These are phyloP conservation scores for Achroia grisella DNA, from an alignment of 1,140 invertebrate species.

Conservation along the genomic window DNA sequence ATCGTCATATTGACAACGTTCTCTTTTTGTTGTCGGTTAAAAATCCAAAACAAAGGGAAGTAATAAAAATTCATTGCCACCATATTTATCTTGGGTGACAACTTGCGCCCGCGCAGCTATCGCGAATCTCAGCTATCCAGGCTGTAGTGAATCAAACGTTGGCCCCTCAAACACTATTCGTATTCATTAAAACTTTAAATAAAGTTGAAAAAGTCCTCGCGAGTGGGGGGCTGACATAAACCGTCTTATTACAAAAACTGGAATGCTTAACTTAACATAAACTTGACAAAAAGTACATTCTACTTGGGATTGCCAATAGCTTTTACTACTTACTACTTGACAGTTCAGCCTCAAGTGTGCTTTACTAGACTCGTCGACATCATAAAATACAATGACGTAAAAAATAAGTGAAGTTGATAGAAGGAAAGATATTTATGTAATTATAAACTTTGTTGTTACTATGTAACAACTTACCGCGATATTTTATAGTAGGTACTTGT, in stretches of 20 bases:
- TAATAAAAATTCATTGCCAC: too few species aligned
- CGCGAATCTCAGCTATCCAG: conserved; percentile 17
- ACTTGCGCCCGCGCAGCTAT: conserved; percentile 6
- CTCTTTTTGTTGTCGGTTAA: conserved; percentile 1
- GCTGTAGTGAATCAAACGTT: conserved; percentile 36
- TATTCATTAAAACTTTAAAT: conserved; percentile 65
- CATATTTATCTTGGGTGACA: background rate
- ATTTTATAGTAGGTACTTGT: too few species aligned
- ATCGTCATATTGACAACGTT: too few species aligned
- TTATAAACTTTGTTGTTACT: too few species aligned
- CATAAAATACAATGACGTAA: too few species aligned
- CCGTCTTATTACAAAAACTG: conserved; percentile 36
- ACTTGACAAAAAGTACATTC: conserved; percentile 18
- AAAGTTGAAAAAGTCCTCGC: conserved; percentile 45
- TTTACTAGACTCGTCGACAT: too few species aligned
- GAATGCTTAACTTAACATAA: conserved; percentile 39
- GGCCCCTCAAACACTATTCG: conserved; percentile 40
- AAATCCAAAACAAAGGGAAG: conserved; percentile 9
- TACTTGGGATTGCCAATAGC: conserved; percentile 3
- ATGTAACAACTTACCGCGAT: too few species aligned
- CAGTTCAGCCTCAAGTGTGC: too few species aligned
- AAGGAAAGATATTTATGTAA: too few species aligned
- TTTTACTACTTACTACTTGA: too few species aligned
- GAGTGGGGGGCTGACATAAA: conserved; percentile 62
- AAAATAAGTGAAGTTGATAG: too few species aligned